Conservation (phyloP, 2,888 invertebrate species). For the Yponomeuta cagnagella region DNA sequence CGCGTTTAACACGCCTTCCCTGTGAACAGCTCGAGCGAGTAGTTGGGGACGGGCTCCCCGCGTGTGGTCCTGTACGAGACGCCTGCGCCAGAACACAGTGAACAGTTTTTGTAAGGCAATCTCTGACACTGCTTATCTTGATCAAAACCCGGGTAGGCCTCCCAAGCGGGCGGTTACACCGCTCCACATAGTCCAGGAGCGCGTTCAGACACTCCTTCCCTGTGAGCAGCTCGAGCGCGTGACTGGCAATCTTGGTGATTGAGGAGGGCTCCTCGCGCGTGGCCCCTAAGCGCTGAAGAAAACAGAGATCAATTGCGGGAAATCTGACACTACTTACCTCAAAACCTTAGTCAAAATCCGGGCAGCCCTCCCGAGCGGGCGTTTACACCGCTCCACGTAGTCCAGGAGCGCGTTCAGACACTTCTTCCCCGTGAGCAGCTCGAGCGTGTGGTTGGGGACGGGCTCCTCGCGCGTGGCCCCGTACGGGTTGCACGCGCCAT, state of each 20-base stretch:
- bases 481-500: slow-evolving; percentile 45
- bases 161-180: slow-evolving; percentile 60
- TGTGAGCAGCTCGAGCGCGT: slow-evolving; percentile 49
- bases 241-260: slow-evolving; percentile 27
- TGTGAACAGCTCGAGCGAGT: slow-evolving; percentile 51
- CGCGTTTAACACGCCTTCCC: slow-evolving; percentile 51
- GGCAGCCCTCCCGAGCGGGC: slow-evolving; percentile 65
- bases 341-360: slow-evolving; percentile 71
- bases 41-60: slow-evolving; percentile 44
- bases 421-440: slow-evolving; percentile 51
- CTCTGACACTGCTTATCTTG: slow-evolving; percentile 44
- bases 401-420: slow-evolving; percentile 62
- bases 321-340: slow-evolving; percentile 42
- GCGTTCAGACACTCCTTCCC: slow-evolving; percentile 59
- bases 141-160: slow-evolving; percentile 70
- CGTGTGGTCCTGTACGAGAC: slow-evolving; percentile 25
- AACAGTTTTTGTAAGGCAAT: too few relatives aligned
- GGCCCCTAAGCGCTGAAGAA: slow-evolving; percentile 50
- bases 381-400: slow-evolving; percentile 61
- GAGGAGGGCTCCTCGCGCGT: slow-evolving; percentile 42
- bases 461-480: slow-evolving; percentile 42
- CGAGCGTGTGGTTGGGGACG: slow-evolving; percentile 45
- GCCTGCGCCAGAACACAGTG: too few relatives aligned
- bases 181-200: slow-evolving; percentile 39
- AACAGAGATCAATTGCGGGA: slow-evolving; percentile 24